Conservation (phyloP, 1,140 invertebrate genomes). For the Hyphantria cunea region DNA sequence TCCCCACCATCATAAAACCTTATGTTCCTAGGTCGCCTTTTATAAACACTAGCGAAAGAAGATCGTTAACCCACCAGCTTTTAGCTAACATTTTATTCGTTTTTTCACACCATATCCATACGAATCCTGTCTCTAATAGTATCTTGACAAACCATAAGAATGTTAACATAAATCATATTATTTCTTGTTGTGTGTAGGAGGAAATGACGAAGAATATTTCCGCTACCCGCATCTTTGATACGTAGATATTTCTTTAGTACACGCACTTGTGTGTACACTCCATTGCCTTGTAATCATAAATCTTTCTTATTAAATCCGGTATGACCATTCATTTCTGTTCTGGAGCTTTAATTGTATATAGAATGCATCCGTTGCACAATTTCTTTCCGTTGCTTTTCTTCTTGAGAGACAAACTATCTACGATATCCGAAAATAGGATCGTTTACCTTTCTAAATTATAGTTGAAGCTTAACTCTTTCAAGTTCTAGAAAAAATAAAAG, state of each 20-base stretch:
- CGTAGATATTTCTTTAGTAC: conserved; percentile 38
- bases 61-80: too few relatives aligned
- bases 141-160: conserved; percentile 24
- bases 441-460: too few relatives aligned
- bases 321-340: conserved; percentile 17
- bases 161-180: conserved; percentile 57
- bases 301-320: conserved; percentile 27
- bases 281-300: conserved; percentile 26
- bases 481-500: too few relatives aligned
- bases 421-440: too few relatives aligned
- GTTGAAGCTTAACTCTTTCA: too few relatives aligned
- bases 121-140: background rate
- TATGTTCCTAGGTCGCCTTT: too few relatives aligned
- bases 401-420: background rate
- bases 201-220: conserved; percentile 61
- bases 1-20: too few relatives aligned
- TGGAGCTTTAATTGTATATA: conserved; percentile 6
- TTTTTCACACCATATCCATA: background rate
- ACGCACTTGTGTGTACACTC: conserved; percentile 17
- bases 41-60: too few relatives aligned
- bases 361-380: background rate
- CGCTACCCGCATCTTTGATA: conserved; percentile 62
- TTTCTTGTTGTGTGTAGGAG: conserved; percentile 49
- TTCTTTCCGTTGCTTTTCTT: background rate
- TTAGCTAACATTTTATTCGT: too few relatives aligned